Evolutionary conservation across 2,888 invertebrate genomes (phyloP).

Genomic region (Chymomyza fuscimana): DNA sequence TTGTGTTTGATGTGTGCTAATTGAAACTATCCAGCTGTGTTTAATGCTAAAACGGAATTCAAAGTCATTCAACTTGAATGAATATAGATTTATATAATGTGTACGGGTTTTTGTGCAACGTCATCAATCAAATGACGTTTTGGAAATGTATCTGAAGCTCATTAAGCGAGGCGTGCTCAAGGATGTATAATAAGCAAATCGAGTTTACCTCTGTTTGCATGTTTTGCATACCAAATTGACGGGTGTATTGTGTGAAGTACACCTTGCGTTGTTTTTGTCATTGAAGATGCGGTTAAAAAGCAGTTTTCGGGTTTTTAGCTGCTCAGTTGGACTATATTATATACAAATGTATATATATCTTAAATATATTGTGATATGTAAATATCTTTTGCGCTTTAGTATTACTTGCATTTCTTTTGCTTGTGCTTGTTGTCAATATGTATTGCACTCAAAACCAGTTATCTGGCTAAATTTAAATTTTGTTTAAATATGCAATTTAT

Average conservation of each 20-base stretch:
- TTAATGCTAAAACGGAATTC: not conserved
- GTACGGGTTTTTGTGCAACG: not conserved
- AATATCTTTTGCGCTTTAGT: slow-evolving; percentile 26
- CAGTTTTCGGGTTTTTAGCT: slow-evolving; percentile 9
- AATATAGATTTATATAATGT: not conserved
- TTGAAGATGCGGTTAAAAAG: slow-evolving; percentile 15
- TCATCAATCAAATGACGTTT: not conserved
- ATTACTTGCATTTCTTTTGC: slow-evolving; percentile 6
- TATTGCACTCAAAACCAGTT: not conserved
- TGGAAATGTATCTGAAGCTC: not conserved
- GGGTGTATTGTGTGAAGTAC: not conserved
- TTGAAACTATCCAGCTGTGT: slow-evolving; percentile 19
- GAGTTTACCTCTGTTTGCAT: not conserved
- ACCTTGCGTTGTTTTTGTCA: slow-evolving; percentile 5
- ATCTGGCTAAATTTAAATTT: slow-evolving; percentile 40
- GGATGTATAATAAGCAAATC: not conserved
- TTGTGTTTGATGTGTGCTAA: slow-evolving; percentile 18
- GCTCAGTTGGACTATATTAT: not conserved
- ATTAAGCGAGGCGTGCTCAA: not conserved
- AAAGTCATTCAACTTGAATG: not conserved
- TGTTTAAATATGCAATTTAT: slow-evolving; percentile 55
- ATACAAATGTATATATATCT: not conserved
- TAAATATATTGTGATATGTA: not conserved
- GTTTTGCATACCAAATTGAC: not conserved
- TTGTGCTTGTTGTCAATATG: not conserved